A percentile compares a stretch with the other conserved stretches of the same genome.
Conservation (phyloP, 2,888 invertebrate species). For the Zeuzera pyrina region DNA sequence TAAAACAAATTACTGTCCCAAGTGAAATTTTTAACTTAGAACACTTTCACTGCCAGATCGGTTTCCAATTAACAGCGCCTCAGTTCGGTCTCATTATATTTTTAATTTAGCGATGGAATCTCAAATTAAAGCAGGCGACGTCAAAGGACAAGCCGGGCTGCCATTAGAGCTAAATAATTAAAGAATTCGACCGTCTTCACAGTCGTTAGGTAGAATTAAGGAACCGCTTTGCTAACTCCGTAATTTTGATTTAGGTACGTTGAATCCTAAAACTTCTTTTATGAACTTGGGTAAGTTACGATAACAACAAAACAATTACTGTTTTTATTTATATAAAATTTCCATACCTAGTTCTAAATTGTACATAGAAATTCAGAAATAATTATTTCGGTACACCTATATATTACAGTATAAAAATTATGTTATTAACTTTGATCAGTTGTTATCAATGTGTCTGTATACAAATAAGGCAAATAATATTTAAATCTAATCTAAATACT, state of each 20-base stretch:
- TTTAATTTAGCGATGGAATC: constrained; percentile 72
- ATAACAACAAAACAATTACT: too few relatives aligned
- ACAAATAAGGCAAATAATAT: too few relatives aligned
- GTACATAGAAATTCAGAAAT: too few relatives aligned
- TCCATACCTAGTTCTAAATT: not conserved
- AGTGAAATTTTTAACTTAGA: constrained; percentile 2
- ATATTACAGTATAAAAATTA: not conserved
- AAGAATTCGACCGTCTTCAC: constrained; percentile 66
- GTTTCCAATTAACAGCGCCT: constrained; percentile 70
- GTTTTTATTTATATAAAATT: not conserved
- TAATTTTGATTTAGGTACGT: constrained; percentile 48
- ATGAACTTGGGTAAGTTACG: not conserved
- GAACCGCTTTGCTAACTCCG: constrained; percentile 48
- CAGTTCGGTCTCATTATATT: constrained; percentile 70
- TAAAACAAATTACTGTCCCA: constrained; percentile 11
- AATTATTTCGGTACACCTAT: not conserved
- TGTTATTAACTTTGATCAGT: not conserved
- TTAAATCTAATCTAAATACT: too few relatives aligned
- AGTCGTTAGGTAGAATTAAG: constrained; percentile 62
- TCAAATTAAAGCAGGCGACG: constrained; percentile 66
- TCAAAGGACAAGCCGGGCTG: constrained; percentile 66
- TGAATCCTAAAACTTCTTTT: constrained; percentile 2
- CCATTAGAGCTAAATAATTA: constrained; percentile 73
- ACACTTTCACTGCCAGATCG: constrained; percentile 45
- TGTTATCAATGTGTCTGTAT: too few relatives aligned